Percentiles rank a stretch among this genome's conserved stretches.
Conservation (phyloP, 2,797 vertebrate genomes). For the Pristis pectinata region DNA sequence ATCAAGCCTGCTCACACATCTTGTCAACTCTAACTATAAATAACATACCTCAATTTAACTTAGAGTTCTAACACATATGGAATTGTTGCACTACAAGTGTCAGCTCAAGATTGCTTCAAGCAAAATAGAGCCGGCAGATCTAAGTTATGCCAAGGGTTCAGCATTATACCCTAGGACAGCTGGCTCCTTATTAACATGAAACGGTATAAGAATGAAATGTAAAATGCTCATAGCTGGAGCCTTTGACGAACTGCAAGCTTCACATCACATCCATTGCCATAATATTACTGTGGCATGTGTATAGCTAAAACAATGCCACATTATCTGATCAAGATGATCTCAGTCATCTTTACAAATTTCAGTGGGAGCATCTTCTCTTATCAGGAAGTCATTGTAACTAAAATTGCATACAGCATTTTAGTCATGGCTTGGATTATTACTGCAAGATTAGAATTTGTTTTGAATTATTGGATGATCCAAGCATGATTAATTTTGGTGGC, state of each 20-base stretch:
- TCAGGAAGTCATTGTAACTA: neutral
- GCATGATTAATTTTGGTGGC: neutral
- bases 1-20: neutral
- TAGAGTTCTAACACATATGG: neutral
- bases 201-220: neutral
- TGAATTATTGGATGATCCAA: neutral
- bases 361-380: neutral
- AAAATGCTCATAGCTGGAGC: neutral
- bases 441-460: neutral
- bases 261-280: neutral
- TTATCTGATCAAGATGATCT: neutral
- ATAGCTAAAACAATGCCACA: neutral
- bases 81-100: neutral
- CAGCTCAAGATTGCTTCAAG: neutral
- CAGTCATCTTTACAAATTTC: neutral
- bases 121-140: neutral
- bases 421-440: neutral
- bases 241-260: neutral
- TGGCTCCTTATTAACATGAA: neutral
- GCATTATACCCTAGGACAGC: neutral
- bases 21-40: neutral
- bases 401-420: neutral
- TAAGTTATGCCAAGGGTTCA: neutral
- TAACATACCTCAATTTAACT: neutral
- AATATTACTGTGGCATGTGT: neutral